Evolutionary conservation across 2,113 vertebrate species (phyloP).

Genomic region (Halichoerus grypus): DNA sequence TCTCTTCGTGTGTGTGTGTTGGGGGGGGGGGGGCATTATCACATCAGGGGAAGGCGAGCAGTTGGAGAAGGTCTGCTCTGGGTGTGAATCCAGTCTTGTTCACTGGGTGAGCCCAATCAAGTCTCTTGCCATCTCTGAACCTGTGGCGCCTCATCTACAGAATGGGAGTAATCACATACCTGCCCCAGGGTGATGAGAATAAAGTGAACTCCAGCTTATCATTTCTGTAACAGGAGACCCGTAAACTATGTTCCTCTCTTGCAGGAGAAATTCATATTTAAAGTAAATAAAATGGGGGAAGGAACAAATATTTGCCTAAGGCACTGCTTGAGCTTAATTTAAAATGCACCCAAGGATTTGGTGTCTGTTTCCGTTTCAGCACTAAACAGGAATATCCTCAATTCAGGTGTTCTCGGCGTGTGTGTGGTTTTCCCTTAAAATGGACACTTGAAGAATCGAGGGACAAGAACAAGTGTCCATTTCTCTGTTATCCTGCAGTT

Average conservation of each 20-base stretch:
- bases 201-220: not conserved
- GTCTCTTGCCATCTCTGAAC: not conserved
- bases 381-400: too few species aligned
- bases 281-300: not conserved
- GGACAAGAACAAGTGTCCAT: not conserved
- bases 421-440: not conserved
- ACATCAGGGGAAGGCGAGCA: not conserved
- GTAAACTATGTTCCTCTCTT: not conserved
- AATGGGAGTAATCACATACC: too few species aligned
- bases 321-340: not conserved
- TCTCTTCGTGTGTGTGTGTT: not conserved
- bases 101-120: not conserved
- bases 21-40: not conserved
- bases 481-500: fast-evolving
- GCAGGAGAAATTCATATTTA: not conserved
- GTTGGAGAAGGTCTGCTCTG: not conserved
- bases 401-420: not conserved
- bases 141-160: not conserved
- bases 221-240: not conserved
- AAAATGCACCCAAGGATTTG: not conserved
- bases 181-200: not conserved
- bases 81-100: not conserved
- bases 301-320: not conserved
- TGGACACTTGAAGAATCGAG: not conserved
- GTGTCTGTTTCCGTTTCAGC: not conserved